A percentile compares a stretch with the other conserved stretches of the same genome.
Conservation (phyloP, 2,888 invertebrate genomes). For the Agriopis leucophaearia region DNA sequence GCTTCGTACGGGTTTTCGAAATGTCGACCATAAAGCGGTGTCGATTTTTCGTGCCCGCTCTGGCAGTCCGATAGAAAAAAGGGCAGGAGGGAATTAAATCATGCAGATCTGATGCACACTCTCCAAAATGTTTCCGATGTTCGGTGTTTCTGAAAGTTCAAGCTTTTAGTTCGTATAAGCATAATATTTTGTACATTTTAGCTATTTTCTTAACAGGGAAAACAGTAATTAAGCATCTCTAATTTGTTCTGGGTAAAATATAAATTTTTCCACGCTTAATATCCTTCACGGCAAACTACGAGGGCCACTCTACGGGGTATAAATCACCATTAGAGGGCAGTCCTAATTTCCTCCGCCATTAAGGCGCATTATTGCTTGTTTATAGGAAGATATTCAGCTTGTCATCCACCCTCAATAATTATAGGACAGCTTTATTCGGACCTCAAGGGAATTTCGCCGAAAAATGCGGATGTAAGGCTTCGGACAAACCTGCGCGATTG, state of each 20-base stretch:
- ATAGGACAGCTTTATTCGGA: conserved; percentile 30
- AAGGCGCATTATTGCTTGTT: conserved; percentile 39
- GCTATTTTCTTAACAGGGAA: too few relatives aligned
- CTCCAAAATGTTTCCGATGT: too few relatives aligned
- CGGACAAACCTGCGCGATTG: not conserved
- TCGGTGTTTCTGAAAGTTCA: too few relatives aligned
- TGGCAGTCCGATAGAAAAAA: too few relatives aligned
- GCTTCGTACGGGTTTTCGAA: too few relatives aligned
- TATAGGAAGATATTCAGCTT: conserved; percentile 34
- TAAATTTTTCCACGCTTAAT: not conserved
- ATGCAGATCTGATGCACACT: too few relatives aligned
- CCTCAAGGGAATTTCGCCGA: conserved; percentile 11
- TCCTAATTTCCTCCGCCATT: conserved; percentile 40
- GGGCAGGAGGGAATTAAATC: too few relatives aligned
- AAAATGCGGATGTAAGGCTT: conserved; percentile 13
- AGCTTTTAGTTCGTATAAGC: too few relatives aligned
- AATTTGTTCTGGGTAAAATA: not conserved
- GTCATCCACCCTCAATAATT: conserved; percentile 39
- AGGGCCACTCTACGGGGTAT: conserved; percentile 31
- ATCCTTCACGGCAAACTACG: conserved; percentile 7
- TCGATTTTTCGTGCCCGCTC: too few relatives aligned
- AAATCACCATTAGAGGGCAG: conserved; percentile 40
- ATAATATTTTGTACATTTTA: too few relatives aligned
- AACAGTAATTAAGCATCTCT: not conserved
- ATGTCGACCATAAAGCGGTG: too few relatives aligned